Conservation (phyloP, 2,797 vertebrate genomes). For the Champsocephalus gunnari region DNA sequence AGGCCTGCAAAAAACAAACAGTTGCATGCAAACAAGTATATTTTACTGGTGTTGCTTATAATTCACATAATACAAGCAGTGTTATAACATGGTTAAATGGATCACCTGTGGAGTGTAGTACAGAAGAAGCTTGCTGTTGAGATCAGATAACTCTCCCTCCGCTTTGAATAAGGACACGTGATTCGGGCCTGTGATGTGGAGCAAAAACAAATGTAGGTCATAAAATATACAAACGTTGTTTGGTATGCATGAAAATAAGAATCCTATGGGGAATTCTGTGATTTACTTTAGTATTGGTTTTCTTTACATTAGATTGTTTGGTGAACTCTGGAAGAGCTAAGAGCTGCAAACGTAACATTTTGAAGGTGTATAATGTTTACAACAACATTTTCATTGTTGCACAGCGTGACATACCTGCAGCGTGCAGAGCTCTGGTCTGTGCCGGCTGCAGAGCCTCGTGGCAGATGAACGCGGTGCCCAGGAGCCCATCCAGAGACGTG, state of each 20-base stretch:
- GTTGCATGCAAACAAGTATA: background rate
- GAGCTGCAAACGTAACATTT: background rate
- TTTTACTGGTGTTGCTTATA: background rate
- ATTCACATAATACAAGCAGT: background rate
- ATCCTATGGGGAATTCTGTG: conserved; percentile 4
- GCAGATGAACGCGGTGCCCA: conserved; percentile 94
- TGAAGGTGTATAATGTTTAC: background rate
- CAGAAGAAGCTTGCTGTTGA: conserved; percentile 91
- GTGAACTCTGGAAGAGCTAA: background rate
- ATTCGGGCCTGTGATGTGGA: conserved; percentile 88
- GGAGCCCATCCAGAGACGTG: conserved; percentile 92
- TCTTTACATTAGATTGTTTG: background rate
- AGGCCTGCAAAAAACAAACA: conserved; percentile 85
- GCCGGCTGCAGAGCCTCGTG: conserved; percentile 90
- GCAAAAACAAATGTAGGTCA: conserved; percentile 30
- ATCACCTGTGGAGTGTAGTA: conserved; percentile 97
- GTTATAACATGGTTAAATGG: background rate
- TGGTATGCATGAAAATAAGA: conserved; percentile 1
- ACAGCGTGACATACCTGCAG: conserved; percentile 79
- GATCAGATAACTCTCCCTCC: conserved; percentile 91
- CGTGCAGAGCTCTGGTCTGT: conserved; percentile 84
- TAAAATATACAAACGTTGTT: conserved; percentile 40
- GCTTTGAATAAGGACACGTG: conserved; percentile 89
- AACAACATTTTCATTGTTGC: background rate
- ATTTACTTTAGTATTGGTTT: conserved; percentile 9